Conservation (phyloP, 1,140 invertebrate species). For the Elymnias hypermnestra region DNA sequence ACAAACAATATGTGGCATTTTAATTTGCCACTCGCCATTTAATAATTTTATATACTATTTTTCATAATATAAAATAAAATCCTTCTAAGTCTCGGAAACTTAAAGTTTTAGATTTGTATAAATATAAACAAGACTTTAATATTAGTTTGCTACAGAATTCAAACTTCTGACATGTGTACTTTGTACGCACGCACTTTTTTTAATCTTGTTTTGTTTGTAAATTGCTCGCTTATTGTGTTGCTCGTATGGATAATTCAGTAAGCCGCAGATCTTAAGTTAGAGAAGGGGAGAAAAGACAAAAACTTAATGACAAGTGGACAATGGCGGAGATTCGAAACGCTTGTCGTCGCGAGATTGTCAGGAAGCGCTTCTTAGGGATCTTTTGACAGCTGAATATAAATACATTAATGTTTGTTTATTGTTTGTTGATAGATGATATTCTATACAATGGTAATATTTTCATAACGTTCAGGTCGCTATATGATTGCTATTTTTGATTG, state of each 20-base stretch:
- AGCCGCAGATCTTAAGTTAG: constrained; percentile 48
- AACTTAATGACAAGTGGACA: constrained; percentile 75
- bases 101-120: no score
- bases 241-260: constrained; percentile 16
- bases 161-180: no score
- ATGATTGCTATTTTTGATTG: no score
- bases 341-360: constrained; percentile 54
- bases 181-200: no score
- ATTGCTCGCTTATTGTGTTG: neutral
- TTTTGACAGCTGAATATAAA: constrained; percentile 18
- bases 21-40: no score
- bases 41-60: no score
- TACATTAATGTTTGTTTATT: constrained; percentile 13
- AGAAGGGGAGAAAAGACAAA: constrained; percentile 62
- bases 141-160: no score
- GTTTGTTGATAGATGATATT: constrained; percentile 7
- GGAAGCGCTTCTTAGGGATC: constrained; percentile 27
- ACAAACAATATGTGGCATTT: no score
- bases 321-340: constrained; percentile 65
- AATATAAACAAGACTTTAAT: no score
- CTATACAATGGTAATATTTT: constrained; percentile 54
- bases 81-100: no score
- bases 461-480: constrained; percentile 74
- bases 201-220: neutral
- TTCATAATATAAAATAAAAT: no score